Base-by-base conservation (phyloP, 2,888 invertebrate species). In the Eristalis pertinax region DNA sequence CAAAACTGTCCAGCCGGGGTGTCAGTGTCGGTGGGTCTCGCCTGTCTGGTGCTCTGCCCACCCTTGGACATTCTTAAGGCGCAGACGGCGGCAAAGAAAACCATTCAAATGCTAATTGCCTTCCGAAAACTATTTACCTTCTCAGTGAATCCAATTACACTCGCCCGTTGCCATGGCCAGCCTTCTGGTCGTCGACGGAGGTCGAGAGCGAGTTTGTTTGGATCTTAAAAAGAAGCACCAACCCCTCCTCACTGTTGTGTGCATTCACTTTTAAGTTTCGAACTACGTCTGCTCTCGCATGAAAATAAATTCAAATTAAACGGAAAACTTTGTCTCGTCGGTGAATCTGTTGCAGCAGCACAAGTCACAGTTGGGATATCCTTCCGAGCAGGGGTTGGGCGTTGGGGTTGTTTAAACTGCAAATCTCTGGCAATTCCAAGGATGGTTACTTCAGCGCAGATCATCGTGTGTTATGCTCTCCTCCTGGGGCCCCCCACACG, bases 71-170 rank as follows among this genome's bases (percentile, higher is more conserved):
- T n/a, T 43, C 62, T 68, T 43, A 76, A 69, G 50, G 43, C 10
- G 19, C 5, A 13, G 56, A 26, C 67, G 26, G 7, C 43, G 41
- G 10, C 8, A 41, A 15, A 24, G 26, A 67, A 67, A 4, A 29
- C 43, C 50, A 78, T 70, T 78, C 70, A 72, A 72, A 78, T 72
- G 78, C 78, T 78, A 78, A 78, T 78, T 78, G 64, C 38, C 50
- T 26, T 29, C 50, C 35, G 24, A 35, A 74, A 76, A 67, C 67
- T 60, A 56, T 32, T 41, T 38, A 24, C 60, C 67, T 29, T 32
- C 50, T 62, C 22, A 60, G 64, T 50, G 78, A 38, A 58, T 78
- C 56, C 58, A 78, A 70, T 78, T 77, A 77, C 62, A 69, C 2
- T 35, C n/a, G 41, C 41, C 41, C 29, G 56, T 11, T 38, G 3